Base-by-base conservation (phyloP, 2,113 vertebrate species). In the Noturus placidus region DNA sequence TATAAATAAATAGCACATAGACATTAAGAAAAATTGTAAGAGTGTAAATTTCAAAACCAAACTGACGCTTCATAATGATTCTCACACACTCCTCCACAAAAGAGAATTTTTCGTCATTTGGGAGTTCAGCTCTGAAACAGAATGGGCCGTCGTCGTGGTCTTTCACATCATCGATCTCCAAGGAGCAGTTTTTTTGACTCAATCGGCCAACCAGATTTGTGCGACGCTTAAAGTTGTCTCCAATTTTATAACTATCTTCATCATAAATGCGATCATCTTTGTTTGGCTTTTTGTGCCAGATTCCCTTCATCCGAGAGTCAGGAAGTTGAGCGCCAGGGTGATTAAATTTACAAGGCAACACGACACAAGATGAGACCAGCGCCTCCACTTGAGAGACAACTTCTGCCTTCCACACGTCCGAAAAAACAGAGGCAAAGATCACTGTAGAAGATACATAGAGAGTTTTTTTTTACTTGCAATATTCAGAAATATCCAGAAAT, bases 71-170 rank as follows among this genome's bases (percentile, higher is more conserved):
- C 84, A 93, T 91, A 0, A 0, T 77, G 6, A 94, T 7, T 0
- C 0, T 0, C 0, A 91, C 91, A 83, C 94, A 94, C 0, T 86
- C 13, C 0, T 92, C 50, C 10, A 69, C 35, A 85, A 93, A 95
- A 46, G 93, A 93, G 89, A 15, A 94, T 57, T 35, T 91, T 8
- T 94, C 85, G 7, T 8, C 2, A 0, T 0, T 1, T 19, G 38
- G 78, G 2, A 92, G 50, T 91, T 94, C 92, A 30, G 84, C 50
- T 2, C 93, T 89, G 87, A 95, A 94, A 89, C 94, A 95, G 89
- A 89, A 95, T 13, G 92, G 92, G 0, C 93, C 91, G 0, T 89
- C 87, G 89, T 95, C 94, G 10, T 92, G 83, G 77, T 91, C 14
- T 87, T 11, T 93, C 5, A 95, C 0, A 0, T 61, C 0, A 3